Base-by-base conservation (phyloP, 2,797 vertebrate species). In the Menidia menidia region DNA sequence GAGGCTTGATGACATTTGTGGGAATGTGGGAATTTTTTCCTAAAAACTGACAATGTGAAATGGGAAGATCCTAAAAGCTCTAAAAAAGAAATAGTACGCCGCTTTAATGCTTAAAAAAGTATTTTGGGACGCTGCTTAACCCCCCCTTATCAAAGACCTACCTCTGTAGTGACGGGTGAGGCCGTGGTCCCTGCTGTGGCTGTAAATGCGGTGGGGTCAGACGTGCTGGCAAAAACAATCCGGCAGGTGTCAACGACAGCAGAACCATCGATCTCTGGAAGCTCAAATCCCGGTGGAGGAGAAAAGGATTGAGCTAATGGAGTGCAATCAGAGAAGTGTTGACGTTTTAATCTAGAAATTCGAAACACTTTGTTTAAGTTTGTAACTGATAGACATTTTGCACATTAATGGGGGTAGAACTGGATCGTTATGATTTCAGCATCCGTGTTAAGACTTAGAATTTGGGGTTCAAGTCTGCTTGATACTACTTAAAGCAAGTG, bases 231-330 rank as follows among this genome's bases (percentile, higher is more conserved):
- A 4, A 57, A 0, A 10, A 79, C 19, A 14, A 73, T 43, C 60
- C 41, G 59, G 53, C 92, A 94, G 47, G 45, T 33, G 15, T 81
- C 67, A 16, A 78, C 81, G 45, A 92, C 88, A 7, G 88, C 64
- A 0, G 55, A 88, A 3, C 91, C 90, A 3, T 93, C 90, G 0
- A 92, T 4, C 44, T 85, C 77, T 43, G 85, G 81, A 16, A 75
- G 35, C 3, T 85, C 83, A 4, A 77, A 78, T 0, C 61, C 80
- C 0, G 13, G 45, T 7, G 61, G 25, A 30, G 41, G 45, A 15
- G 65, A 44, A 45, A 4, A 4, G 2, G 19, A 13, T 4, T 1
- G 35, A 64, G 32, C 81, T 88, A 63, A 15, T 1, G 39, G 44
- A 69, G 31, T 19, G n/a, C 60, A 31, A 19, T 18, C 0, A 59